Evolutionary conservation across 1,140 invertebrate species (phyloP), one percentile per base, ranked within the genome.

Genomic region (Drosophila ambigua): DNA sequence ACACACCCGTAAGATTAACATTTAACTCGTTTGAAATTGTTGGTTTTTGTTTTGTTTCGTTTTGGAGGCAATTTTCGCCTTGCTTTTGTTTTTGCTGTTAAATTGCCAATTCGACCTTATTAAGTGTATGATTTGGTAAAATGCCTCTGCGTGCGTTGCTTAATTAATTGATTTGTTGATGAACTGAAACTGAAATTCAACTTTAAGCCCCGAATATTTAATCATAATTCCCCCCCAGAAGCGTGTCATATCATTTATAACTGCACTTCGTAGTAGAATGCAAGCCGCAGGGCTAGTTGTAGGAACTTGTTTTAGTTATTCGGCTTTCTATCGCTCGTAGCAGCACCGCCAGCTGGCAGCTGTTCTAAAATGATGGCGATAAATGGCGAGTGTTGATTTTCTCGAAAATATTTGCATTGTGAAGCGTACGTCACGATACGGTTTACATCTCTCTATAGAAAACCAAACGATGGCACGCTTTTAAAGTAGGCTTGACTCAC

Each of bases 71-170:
- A 52, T 62, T 63, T 55, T 24, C 41, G 15, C 23, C 31, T 43
- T 7, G 15, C 13, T 46, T 41, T 62, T 35, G 24, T 57, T 68
- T 20, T 58, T 48, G 11, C 26, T 69, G 52, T 50, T 64, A 49
- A 82, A 82, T 74, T 74, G 66, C 59, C 69, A 64, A 76, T 79
- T 84, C 58, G 81, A 83, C 80, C 80, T 84, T 82, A 77, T 82
- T 84, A 73, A 73, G 63, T 13, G 35, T 63, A 66, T 64, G 61
- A 69, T 68, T 55, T 63, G 69, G 35, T 65, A 63, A 82, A 63
- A 72, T 82, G 66, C 48, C 58, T 67, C 20, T 65, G 72, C 54
- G 63, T 71, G 69, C 64, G 68, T 58, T 9, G 71, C 35, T 61
- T 83, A 82, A 82, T 83, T 82, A 82, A 82, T 79, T 71, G 76